phyloP scores from a whole-genome alignment of 2,113 vertebrate genomes.

The Sturnira hondurensis region DNA sequence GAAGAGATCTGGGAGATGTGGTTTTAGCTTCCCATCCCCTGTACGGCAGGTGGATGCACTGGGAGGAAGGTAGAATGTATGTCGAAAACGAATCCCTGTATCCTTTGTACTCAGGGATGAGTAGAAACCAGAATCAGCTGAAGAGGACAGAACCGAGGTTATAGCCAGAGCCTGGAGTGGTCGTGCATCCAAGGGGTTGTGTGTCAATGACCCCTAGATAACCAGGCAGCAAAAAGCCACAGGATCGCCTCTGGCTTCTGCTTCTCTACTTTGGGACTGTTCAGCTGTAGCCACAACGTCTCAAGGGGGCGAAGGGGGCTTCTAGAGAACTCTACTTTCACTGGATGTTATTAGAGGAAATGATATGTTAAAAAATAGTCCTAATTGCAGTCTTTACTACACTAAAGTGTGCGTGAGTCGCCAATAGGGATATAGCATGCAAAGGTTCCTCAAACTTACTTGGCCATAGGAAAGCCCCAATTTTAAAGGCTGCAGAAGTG shows the following conservation, averaged over 20 bases:
- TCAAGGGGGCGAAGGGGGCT: not conserved
- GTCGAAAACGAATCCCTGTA: not conserved
- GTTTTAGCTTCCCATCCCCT: not conserved
- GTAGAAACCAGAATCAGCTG: not conserved
- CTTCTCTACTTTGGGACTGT: not conserved
- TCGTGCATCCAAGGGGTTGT: not conserved
- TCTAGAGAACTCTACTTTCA: not conserved
- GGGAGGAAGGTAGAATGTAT: not conserved
- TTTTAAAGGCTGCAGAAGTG: not conserved
- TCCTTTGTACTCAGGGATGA: not conserved
- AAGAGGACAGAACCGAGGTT: not conserved
- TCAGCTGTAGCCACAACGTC: not conserved
- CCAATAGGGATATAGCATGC: not conserved
- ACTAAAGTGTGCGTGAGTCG: not conserved
- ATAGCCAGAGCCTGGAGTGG: not conserved
- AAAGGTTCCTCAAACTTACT: not conserved
- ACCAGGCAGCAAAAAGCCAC: not conserved
- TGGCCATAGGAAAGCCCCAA: constrained; percentile 6
- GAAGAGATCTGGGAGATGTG: not conserved
- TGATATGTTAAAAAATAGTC: not conserved
- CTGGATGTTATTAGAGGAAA: not conserved
- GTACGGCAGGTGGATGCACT: not conserved
- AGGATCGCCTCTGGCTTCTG: not conserved
- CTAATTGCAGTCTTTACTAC: not conserved
- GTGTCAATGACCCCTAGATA: not conserved